phyloP scores from a whole-genome alignment of 92 coral and sea anemone genomes.

The Bergia puertoricense region DNA sequence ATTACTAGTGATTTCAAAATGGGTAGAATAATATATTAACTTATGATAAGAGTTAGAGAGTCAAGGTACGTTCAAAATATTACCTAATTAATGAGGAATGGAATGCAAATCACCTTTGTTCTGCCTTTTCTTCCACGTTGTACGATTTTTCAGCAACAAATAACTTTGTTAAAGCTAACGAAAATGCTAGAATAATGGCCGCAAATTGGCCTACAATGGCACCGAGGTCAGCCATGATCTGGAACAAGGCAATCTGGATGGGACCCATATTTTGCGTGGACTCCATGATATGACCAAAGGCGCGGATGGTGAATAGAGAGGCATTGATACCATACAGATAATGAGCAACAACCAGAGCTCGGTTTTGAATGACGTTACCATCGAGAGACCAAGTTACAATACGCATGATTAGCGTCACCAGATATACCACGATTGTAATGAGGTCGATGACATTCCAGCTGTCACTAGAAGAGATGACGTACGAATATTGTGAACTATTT shows the following conservation, averaged over 20 bases:
- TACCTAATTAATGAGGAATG: too few relatives aligned
- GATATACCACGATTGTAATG: slow-evolving; percentile 9
- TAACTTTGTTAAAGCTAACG: slow-evolving; percentile 1
- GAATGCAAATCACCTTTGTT: not conserved
- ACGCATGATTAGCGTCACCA: not conserved
- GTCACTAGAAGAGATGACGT: not conserved
- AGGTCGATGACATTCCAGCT: slow-evolving; percentile 10
- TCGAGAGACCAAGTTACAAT: not conserved
- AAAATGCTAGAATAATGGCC: slow-evolving; percentile 15
- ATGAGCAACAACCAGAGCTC: slow-evolving; percentile 6
- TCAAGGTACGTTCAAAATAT: too few relatives aligned
- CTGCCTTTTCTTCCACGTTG: slow-evolving; percentile 6
- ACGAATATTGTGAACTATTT: too few relatives aligned
- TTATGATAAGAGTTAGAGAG: too few relatives aligned
- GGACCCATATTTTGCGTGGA: slow-evolving; percentile 1
- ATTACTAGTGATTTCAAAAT: too few relatives aligned
- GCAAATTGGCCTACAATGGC: slow-evolving; percentile 26
- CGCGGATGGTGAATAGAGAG: slow-evolving; percentile 12
- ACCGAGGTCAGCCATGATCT: slow-evolving; percentile 11
- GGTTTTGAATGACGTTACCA: slow-evolving; percentile 6
- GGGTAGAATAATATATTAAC: too few relatives aligned
- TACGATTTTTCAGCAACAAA: slow-evolving; percentile 24
- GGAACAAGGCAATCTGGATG: slow-evolving; percentile 19
- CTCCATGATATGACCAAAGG: slow-evolving; percentile 24
- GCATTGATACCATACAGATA: slow-evolving; percentile 17